phyloP scores from a whole-genome alignment of 2,888 invertebrate genomes.

The Meliscaeva auricollis region DNA sequence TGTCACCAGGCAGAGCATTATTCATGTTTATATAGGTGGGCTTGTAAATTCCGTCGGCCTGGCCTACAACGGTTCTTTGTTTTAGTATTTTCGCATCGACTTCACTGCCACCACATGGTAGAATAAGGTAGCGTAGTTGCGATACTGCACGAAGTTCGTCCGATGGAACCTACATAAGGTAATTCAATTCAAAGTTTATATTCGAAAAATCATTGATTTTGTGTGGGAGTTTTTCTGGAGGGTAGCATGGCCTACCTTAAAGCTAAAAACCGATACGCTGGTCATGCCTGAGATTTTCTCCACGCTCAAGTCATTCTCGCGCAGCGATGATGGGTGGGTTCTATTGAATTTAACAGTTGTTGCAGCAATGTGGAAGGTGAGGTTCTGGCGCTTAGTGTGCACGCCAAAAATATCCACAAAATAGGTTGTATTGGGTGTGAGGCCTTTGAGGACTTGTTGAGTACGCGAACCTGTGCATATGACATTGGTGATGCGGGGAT shows the following conservation, averaged over 20 bases:
- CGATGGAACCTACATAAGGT: conserved; percentile 30
- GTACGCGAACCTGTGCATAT: conserved; percentile 83
- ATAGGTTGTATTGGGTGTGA: conserved; percentile 81
- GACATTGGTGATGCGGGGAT: conserved; percentile 79
- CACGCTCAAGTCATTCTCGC: conserved; percentile 84
- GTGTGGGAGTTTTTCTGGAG: neutral
- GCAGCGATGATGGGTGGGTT: conserved; percentile 82
- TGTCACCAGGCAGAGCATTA: conserved; percentile 81
- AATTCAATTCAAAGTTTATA: conserved; percentile 22
- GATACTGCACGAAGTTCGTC: conserved; percentile 23
- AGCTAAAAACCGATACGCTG: conserved; percentile 85
- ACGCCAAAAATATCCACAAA: conserved; percentile 83
- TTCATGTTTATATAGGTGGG: conserved; percentile 84
- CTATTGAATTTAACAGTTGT: conserved; percentile 82
- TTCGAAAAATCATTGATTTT: conserved; percentile 14
- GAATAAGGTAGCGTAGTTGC: conserved; percentile 83
- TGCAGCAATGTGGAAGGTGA: conserved; percentile 81
- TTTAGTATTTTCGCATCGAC: conserved; percentile 84
- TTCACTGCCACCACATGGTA: conserved; percentile 86
- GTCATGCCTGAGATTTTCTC: conserved; percentile 85
- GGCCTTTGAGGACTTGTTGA: conserved; percentile 81
- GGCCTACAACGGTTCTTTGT: conserved; percentile 82
- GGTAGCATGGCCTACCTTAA: conserved; percentile 83
- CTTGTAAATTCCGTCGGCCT: conserved; percentile 83
- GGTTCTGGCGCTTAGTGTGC: conserved; percentile 82